Evolutionary conservation across 2,888 invertebrate genomes (phyloP).

Genomic region (Aelia acuminata): DNA sequence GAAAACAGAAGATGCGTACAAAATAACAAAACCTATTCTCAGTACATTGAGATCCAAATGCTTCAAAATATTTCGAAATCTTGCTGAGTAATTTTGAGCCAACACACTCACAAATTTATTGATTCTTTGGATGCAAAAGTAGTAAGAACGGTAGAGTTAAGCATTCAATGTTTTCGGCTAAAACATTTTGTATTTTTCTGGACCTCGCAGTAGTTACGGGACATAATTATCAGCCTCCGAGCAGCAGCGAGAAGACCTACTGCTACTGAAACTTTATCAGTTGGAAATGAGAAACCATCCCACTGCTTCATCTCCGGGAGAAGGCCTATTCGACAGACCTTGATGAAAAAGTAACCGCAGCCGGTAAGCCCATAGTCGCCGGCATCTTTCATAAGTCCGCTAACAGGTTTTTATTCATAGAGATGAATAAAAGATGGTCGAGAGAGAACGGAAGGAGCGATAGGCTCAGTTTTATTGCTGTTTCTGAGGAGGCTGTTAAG

Average conservation of each 20-base stretch:
- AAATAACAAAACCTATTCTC: too few relatives aligned
- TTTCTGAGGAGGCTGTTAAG: constrained; percentile 37
- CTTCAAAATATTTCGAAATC: too few relatives aligned
- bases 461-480: constrained; percentile 39
- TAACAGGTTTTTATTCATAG: constrained; percentile 48
- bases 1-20: too few relatives aligned
- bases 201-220: too few relatives aligned
- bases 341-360: background rate
- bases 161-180: too few relatives aligned
- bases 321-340: background rate
- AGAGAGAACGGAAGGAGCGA: background rate
- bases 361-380: constrained; percentile 35
- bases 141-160: too few relatives aligned
- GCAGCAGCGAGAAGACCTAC: background rate
- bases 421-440: constrained; percentile 29
- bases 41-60: too few relatives aligned
- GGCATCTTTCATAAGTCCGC: constrained; percentile 42
- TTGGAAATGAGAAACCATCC: background rate
- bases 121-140: too few relatives aligned
- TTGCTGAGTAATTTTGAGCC: too few relatives aligned
- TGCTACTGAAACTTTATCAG: background rate
- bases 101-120: too few relatives aligned
- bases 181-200: too few relatives aligned
- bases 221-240: too few relatives aligned
- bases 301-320: background rate